Evolutionary conservation across 2,797 vertebrate species (phyloP), one percentile per base, ranked within the genome.

Genomic region (Neoniphon sammara): DNA sequence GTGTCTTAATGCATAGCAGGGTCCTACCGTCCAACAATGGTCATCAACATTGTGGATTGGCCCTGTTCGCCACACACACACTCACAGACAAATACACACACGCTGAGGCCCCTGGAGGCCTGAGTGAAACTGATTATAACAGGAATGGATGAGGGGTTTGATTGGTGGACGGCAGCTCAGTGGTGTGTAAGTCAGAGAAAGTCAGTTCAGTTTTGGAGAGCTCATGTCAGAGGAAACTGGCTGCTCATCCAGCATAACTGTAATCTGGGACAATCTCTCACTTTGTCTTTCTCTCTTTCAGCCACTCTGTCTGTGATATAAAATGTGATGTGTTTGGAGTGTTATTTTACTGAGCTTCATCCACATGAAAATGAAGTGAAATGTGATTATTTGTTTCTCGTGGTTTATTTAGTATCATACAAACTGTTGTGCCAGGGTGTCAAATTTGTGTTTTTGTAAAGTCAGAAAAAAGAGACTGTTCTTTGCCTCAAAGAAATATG

Each of bases 1-100:
- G 4, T 70, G 78, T 73, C 70, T 34, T 70, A 73, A 84, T 80
- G 59, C 61, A 4, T 53, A 23, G 67, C 81, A 61, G 50, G 50
- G 64, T 60, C 58, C 70, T 15, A 1, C 47, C 23, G 1, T 46
- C 60, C 57, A 39, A 66, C 73, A 67, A 25, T 50, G 11, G 30
- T 39, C 66, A 53, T 61, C 70, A 59, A 54, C 71, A 56, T 65
- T 71, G 67, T 66, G 80, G 42, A 73, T 71, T 77, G 75, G 58
- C 66, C 47, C 18, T 42, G 53, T 60, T 53, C 31, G 46, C 52
- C 55, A 31, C 30, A 34, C 55, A 57, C 27, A 34, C 27, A 34
- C 55, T 18, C 25, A 31, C 23, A 56, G 14, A 30, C 44, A 47
- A 18, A 1, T 12, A 9, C 55, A 21, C 23, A 25, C 44, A 6